These are phyloP conservation scores for Pseudoatta argentina DNA, from an alignment of 1,140 invertebrate species.

Conservation along the genomic window DNA sequence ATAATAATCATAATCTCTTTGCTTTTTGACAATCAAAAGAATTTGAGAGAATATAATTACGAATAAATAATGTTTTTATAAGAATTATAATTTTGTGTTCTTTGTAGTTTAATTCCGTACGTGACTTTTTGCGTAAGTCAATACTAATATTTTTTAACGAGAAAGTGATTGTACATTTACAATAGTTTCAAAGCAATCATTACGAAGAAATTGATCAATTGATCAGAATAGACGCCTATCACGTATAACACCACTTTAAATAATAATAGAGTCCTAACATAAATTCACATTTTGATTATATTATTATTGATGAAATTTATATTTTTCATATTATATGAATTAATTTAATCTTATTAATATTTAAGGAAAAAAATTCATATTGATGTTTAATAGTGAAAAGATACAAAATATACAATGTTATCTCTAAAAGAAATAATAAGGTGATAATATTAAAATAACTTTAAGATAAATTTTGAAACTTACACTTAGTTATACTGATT, in stretches of 20 bases:
- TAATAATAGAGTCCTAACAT: not conserved
- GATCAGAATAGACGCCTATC: not conserved
- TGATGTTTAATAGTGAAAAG: not conserved
- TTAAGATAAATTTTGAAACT: not conserved
- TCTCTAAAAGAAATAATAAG: not conserved
- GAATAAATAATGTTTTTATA: not conserved
- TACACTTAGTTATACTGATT: not conserved
- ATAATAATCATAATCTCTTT: not conserved
- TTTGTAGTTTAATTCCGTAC: not conserved
- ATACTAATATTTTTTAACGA: constrained; percentile 32
- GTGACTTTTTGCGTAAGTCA: not conserved
- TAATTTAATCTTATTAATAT: not conserved
- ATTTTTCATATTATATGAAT: not conserved
- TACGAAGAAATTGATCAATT: constrained; percentile 50
- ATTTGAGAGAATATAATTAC: not conserved
- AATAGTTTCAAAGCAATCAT: not conserved
- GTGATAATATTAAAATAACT: not conserved
- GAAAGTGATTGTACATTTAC: constrained; percentile 16
- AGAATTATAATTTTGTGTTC: not conserved
- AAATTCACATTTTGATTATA: not conserved
- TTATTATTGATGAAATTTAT: not conserved
- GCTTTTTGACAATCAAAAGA: not conserved
- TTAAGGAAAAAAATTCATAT: not conserved
- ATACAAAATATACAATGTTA: not conserved
- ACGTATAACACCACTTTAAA: not conserved